These are phyloP conservation scores for Xiphophorus hellerii DNA, from an alignment of 2,113 vertebrate genomes.

Conservation along the genomic window DNA sequence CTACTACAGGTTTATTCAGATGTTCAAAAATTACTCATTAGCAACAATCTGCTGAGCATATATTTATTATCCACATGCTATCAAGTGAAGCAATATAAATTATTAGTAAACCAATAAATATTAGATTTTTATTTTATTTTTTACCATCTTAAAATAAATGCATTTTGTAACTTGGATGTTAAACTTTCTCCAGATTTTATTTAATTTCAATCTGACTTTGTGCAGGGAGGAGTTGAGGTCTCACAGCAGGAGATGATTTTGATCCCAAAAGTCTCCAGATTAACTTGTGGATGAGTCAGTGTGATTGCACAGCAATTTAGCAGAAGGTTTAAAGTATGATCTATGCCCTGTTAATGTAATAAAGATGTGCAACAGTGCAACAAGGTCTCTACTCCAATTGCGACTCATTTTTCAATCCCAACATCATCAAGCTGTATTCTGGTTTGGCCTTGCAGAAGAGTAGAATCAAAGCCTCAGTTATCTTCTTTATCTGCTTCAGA, in stretches of 20 bases:
- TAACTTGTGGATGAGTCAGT: conserved; percentile 11
- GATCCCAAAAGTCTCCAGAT: conserved; percentile 7
- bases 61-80: not conserved
- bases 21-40: not conserved
- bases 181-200: not conserved
- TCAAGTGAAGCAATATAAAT: not conserved
- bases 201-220: not conserved
- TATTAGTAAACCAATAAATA: not conserved
- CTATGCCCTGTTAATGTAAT: conserved; percentile 22
- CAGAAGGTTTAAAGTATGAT: conserved; percentile 9
- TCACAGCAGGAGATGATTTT: conserved; percentile 6
- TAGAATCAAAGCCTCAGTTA: conserved; percentile 50
- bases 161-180: conserved; percentile 1
- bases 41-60: not conserved
- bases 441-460: conserved; percentile 42
- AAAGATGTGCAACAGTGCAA: conserved; percentile 44
- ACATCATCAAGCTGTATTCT: conserved; percentile 59
- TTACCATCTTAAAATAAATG: conserved; percentile 1
- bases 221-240: not conserved
- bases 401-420: conserved; percentile 28
- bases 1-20: not conserved
- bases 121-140: not conserved
- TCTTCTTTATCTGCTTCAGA: conserved; percentile 49
- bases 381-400: conserved; percentile 30
- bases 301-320: conserved; percentile 16